Conservation (phyloP, 1,140 invertebrate species). For the Eciton burchellii region DNA sequence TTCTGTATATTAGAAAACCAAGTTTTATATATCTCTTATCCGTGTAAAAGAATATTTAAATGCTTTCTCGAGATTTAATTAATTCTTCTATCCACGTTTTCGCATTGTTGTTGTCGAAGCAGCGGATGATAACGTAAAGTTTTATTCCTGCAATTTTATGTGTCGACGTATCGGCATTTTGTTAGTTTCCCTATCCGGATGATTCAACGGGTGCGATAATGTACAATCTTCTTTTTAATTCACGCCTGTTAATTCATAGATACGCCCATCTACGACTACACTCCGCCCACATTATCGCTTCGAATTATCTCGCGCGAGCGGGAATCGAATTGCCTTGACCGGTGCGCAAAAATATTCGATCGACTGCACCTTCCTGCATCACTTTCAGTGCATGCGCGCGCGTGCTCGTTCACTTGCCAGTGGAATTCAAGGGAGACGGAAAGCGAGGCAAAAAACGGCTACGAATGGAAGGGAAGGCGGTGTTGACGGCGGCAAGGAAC, state of each 20-base stretch:
- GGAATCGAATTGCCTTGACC: slow-evolving; percentile 27
- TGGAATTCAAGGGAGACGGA: slow-evolving; percentile 27
- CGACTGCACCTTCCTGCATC: slow-evolving; percentile 28
- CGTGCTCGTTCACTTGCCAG: not conserved
- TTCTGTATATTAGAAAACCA: too few species aligned
- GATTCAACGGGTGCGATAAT: not conserved
- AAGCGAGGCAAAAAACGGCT: slow-evolving; percentile 35
- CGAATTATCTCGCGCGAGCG: slow-evolving; percentile 16
- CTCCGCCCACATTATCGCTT: not conserved
- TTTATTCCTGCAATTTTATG: not conserved
- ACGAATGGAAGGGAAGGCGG: slow-evolving; percentile 30
- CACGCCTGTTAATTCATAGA: not conserved
- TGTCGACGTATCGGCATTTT: not conserved
- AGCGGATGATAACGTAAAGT: too few species aligned
- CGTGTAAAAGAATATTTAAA: too few species aligned
- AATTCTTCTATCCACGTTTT: too few species aligned
- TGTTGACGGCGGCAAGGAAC: not conserved
- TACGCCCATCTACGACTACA: not conserved
- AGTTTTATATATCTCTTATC: too few species aligned
- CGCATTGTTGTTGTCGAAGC: too few species aligned
- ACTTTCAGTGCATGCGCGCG: slow-evolving; percentile 19
- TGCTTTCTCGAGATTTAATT: too few species aligned
- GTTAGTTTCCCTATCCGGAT: not conserved
- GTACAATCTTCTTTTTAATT: not conserved
- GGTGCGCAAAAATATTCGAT: slow-evolving; percentile 44